Evolutionary conservation across 2,888 invertebrate genomes (phyloP).

Genomic region (Eristalinus sepulchralis): DNA sequence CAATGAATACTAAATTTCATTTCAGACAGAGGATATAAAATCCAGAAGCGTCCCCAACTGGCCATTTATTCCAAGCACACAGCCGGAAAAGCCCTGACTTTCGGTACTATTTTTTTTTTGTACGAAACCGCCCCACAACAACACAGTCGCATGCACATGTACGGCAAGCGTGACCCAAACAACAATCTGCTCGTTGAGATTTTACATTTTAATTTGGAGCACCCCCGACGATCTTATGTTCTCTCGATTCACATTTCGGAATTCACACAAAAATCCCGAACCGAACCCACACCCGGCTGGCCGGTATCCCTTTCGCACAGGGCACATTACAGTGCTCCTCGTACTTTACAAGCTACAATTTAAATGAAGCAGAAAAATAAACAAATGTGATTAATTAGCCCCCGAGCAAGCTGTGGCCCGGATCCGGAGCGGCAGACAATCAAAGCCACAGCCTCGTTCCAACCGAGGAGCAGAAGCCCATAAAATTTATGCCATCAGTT

Average conservation of each 20-base stretch:
- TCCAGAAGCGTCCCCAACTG: constrained; percentile 25
- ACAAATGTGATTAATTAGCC: constrained; percentile 70
- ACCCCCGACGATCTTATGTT: constrained; percentile 46
- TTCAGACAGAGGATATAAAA: constrained; percentile 34
- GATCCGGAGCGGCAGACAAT: constrained; percentile 1
- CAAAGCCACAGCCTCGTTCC: background rate
- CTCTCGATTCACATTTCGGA: constrained; percentile 47
- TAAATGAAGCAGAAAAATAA: constrained; percentile 64
- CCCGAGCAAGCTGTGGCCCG: background rate
- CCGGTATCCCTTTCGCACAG: background rate
- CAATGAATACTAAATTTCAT: constrained; percentile 51
- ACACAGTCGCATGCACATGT: constrained; percentile 36
- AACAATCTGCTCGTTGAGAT: constrained; percentile 65
- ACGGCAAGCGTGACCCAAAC: constrained; percentile 53
- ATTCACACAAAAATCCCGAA: constrained; percentile 32
- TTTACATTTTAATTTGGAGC: constrained; percentile 64
- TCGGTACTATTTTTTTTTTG: constrained; percentile 6
- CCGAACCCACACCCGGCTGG: background rate
- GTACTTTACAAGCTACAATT: constrained; percentile 40
- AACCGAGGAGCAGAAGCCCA: constrained; percentile 2
- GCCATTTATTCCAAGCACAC: constrained; percentile 19
- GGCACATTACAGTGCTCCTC: background rate
- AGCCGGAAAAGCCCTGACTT: constrained; percentile 12
- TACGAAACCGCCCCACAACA: constrained; percentile 17
- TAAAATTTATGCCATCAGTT: constrained; percentile 46